Evolutionary conservation across 1,140 invertebrate genomes (phyloP), one percentile per base, ranked within the genome.

Genomic region (Trichonephila clavata): DNA sequence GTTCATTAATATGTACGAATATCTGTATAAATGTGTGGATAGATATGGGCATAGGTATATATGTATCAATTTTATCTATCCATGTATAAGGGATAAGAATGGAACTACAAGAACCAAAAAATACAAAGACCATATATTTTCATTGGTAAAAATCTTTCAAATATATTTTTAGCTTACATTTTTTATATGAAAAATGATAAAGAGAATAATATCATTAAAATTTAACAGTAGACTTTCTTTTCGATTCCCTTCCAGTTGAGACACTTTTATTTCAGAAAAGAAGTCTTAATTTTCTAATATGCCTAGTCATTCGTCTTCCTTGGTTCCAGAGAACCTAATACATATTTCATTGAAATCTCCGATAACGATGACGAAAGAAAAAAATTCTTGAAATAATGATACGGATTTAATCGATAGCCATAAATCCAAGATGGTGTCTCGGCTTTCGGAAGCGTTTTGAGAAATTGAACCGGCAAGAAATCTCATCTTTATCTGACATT

Each of bases 341-440:
- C 87, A 89, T 89, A 89, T 89, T 89, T 89, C 87, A 89, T 89
- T 68, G 65, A 59, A 77, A 77, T 71, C 43, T 71, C n/a, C 68
- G 65, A 89, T 89, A 77, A 89, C 63, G 63, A 77, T 77, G 68
- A 89, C 65, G 87, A 63, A 65, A 61, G 86, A 20, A 63, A 63
- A 89, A 71, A 89, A 89, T 20, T 57, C 60, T 61, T 24, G 84
- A 77, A 89, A 71, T 89, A 89, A 89, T 89, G 87, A 89, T 77
- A 89, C 87, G 57, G 87, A 71, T 89, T 89, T 81, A 90, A 90
- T 80, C 89, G 89, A 81, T 90, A 61, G 63, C 89, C 77, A 90
- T 90, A 90, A 90, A 90, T 90, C 77, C 89, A 90, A 90, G 50
- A 90, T 90, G 77, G 89, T 81, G 89, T 90, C 89, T 90, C 24